These are phyloP conservation scores for Sisyra nigra DNA, from an alignment of 2,888 invertebrate species.

Conservation along the genomic window DNA sequence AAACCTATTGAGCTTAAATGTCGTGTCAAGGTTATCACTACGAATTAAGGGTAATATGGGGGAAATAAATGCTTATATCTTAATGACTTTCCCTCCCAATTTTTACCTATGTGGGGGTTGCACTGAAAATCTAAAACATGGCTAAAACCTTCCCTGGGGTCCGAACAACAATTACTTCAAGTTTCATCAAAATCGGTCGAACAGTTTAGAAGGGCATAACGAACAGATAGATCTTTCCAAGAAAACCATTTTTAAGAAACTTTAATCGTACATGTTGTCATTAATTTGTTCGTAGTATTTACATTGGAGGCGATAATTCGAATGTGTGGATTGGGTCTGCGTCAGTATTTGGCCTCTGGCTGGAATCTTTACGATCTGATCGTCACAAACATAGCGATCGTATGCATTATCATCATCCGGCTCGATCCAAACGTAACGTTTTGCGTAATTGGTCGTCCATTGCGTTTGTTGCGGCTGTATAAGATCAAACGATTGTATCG, in stretches of 20 bases:
- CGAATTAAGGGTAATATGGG: no score
- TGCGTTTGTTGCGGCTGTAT: conserved; percentile 51
- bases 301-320: conserved; percentile 55
- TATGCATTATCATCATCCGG: conserved; percentile 45
- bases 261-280: background rate
- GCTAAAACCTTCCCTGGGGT: no score
- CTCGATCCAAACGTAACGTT: conserved; percentile 50
- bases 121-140: no score
- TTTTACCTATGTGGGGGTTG: no score
- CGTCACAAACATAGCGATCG: conserved; percentile 47
- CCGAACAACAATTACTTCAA: no score
- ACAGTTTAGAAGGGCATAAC: no score
- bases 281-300: conserved; percentile 43
- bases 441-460: conserved; percentile 54
- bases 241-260: no score
- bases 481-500: conserved; percentile 67
- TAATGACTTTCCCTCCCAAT: no score
- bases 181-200: no score
- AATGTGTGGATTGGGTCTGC: conserved; percentile 53
- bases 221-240: no score
- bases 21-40: background rate
- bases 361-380: conserved; percentile 73
- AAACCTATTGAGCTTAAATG: no score
- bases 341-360: conserved; percentile 58
- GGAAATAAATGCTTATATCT: no score